These are phyloP conservation scores for Heloderma charlesbogerti DNA, from an alignment of 2,113 vertebrate genomes.

Conservation along the genomic window DNA sequence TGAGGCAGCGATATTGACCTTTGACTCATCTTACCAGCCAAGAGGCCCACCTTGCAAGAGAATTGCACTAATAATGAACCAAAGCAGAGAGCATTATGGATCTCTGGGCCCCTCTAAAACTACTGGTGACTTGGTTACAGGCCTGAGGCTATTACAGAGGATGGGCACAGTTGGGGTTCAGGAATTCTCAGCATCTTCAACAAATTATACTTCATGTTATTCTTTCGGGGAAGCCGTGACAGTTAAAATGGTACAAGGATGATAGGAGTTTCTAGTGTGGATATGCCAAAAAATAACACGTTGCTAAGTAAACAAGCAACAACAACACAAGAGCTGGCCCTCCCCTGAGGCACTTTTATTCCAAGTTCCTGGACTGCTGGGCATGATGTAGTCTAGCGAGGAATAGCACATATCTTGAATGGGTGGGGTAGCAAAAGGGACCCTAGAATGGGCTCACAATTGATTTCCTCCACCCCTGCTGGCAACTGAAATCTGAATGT, in stretches of 20 bases:
- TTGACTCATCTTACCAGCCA: too few species aligned
- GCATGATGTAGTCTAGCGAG: fast-evolving
- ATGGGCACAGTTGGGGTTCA: background rate
- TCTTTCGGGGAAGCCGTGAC: background rate
- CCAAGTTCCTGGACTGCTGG: too few species aligned
- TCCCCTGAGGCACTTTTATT: background rate
- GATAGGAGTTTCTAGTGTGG: background rate
- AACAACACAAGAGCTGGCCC: too few species aligned
- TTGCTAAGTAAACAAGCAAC: too few species aligned
- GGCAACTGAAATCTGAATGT: slow-evolving; percentile 64
- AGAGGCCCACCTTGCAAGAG: too few species aligned
- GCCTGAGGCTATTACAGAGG: too few species aligned
- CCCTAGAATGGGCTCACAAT: background rate
- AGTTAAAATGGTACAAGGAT: background rate
- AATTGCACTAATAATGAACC: too few species aligned
- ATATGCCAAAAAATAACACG: background rate
- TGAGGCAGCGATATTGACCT: too few species aligned
- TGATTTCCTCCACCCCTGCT: slow-evolving; percentile 54
- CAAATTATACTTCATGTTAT: background rate
- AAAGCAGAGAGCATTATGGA: too few species aligned
- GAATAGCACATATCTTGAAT: background rate
- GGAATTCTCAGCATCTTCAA: background rate
- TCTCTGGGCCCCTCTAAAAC: too few species aligned
- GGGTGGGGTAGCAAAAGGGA: background rate
- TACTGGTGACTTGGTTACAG: too few species aligned